Base-by-base conservation (phyloP, 2,888 invertebrate genomes). In the Mythimna vitellina region DNA sequence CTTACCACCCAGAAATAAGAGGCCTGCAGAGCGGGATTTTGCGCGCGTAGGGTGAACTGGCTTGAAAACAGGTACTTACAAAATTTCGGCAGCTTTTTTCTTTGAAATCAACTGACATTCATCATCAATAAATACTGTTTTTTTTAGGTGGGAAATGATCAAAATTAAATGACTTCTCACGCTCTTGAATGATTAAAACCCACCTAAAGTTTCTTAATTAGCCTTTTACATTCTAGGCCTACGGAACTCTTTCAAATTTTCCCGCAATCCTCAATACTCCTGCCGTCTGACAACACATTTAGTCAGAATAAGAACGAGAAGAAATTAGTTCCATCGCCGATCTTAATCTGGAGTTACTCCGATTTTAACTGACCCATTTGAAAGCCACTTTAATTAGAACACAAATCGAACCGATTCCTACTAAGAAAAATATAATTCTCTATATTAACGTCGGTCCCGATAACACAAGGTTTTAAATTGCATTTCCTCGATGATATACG, bases 401-500 rank as follows among this genome's bases (percentile, higher is more conserved):
- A 67, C 62, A 53, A 79, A 83, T 74, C 49, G 58, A 64, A 68
- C 68, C 56, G 32, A 76, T 78, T 82, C 10, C 32, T 60, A 20
- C 12, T 53, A 73, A 56, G 60, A 61, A 63, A 74, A 68, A 63
- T 73, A 70, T 82, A 82, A 84, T 82, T 73, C 46, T 60, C 70
- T 72, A 62, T 76, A 73, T 74, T 70, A 76, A 76, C 61, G 51
- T 63, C 14, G 46, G 61, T 61, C 32, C 72, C 80, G 76, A 83
- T 85, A 82, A 71, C 63, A 73, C 38, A 53, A 61, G 62, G 53
- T 73, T 83, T 70, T 67, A 83, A 84, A 84, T 85, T 78, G 78
- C 76, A 83, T 83, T 86, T 85, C 64, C 70, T 61, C 62, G 58
- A 81, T 86, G 81, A 84, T 84, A 78, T 81, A 84, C 63, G 75